These are phyloP conservation scores for Miichthys miiuy DNA, from an alignment of 2,797 vertebrate species.

Conservation along the genomic window DNA sequence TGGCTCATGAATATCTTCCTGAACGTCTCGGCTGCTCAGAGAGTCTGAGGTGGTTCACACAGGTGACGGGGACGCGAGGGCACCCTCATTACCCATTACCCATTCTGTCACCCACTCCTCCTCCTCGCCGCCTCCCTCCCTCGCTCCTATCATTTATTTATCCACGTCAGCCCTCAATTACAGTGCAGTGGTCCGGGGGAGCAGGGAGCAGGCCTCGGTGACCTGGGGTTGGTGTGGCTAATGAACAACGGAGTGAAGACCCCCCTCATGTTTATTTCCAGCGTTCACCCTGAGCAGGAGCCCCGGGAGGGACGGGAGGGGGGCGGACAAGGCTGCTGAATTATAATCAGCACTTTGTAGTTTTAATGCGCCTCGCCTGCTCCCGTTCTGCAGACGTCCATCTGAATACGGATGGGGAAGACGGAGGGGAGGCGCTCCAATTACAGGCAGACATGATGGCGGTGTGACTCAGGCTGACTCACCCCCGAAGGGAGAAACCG, in stretches of 20 bases:
- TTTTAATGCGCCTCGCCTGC: conserved; percentile 54
- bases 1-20: conserved; percentile 47
- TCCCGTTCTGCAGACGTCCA: background rate
- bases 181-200: conserved; percentile 41
- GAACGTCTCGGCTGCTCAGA: conserved; percentile 30
- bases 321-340: conserved; percentile 42
- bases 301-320: conserved; percentile 17
- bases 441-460: conserved; percentile 37
- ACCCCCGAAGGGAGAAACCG: conserved; percentile 24
- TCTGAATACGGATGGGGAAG: conserved; percentile 25
- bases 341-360: conserved; percentile 66
- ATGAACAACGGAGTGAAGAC: conserved; percentile 54
- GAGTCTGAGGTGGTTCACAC: conserved; percentile 39
- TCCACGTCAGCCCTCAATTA: conserved; percentile 63
- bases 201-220: conserved; percentile 34
- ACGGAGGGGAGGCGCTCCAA: background rate
- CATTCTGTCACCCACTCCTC: conserved; percentile 27
- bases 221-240: conserved; percentile 59
- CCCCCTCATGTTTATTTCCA: conserved; percentile 73
- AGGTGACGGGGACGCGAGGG: conserved; percentile 64
- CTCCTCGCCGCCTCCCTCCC: background rate
- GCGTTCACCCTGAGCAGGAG: conserved; percentile 41
- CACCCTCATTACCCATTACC: conserved; percentile 61
- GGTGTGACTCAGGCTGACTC: conserved; percentile 30
- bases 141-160: conserved; percentile 71